Base-by-base conservation (phyloP, 2,797 vertebrate species). In the Pangasius krempfi region DNA sequence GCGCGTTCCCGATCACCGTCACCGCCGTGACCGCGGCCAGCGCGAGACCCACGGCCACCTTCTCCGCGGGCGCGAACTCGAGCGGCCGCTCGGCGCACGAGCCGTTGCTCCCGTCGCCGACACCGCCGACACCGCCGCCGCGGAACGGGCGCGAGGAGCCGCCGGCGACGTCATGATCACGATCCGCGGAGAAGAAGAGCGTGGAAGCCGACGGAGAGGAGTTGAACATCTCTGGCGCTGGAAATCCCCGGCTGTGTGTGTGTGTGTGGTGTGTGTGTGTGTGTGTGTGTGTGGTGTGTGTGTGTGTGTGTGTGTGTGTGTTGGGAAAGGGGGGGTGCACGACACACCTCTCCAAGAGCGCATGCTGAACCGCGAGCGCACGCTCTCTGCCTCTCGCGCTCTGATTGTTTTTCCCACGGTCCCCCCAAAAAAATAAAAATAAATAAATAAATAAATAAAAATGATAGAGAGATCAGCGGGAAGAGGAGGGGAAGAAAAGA, bases 1-100 rank as follows among this genome's bases (percentile, higher is more conserved):
- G 93, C 88, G 95, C 96, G 93, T 97, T 97, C 0, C 96, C 96
- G 95, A 97, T 96, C 84, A 97, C 96, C 0, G 96, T 97, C 84
- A 97, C 94, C 83, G 95, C 96, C 54, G 96, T 96, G 90, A 97
- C 96, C 84, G 96, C 91, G 70, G 96, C 95, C 92, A 97, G 73
- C 94, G 96, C 94, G 91, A 95, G 94, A 78, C 96, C 96, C 90
- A 97, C 96, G 4, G 96, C 78, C 87, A 97, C 95, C 93, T 95
- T 96, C 94, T 96, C 96, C 80, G 95, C 94, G 25, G 94, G 92
- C 88, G 93, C 93, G 90, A 96, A 96, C 89, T 95, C 94, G 90
- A 87, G 94, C 89, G 95, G 92, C 87, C 94, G 93, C 90, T 96
- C 96, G 90, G 92, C 95, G 94, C 96, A 97, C 85, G 96, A 95